Percentiles rank a stretch among this genome's conserved stretches.
Evolutionary conservation across 2,113 vertebrate genomes (phyloP).

Genomic region (Delphinus delphis): DNA sequence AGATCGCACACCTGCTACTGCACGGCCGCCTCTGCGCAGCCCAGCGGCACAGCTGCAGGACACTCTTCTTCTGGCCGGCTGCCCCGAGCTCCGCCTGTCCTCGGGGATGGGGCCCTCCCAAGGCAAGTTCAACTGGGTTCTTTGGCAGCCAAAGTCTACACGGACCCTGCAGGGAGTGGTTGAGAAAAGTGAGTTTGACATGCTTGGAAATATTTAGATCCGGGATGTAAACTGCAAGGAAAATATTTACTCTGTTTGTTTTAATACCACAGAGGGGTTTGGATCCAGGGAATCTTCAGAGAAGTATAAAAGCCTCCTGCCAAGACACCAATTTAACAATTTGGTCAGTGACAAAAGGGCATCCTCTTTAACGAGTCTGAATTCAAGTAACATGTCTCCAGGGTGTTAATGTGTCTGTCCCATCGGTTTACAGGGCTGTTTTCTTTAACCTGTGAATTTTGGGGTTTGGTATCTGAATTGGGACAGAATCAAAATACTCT

Average conservation of each 20-base stretch:
- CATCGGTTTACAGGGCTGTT: neutral
- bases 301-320: constrained; percentile 6
- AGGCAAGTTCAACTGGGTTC: constrained; percentile 61
- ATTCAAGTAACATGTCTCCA: constrained; percentile 34
- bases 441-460: neutral
- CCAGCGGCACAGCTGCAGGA: neutral
- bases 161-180: neutral
- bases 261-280: constrained; percentile 57
- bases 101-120: neutral
- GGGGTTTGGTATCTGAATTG: constrained; percentile 2
- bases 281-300: constrained; percentile 60
- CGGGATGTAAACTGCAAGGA: constrained; percentile 70
- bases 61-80: neutral
- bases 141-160: constrained; percentile 20
- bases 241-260: constrained; percentile 76
- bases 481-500: constrained; percentile 2
- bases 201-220: constrained; percentile 74
- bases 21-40: neutral
- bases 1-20: neutral
- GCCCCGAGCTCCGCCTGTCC: neutral
- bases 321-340: constrained; percentile 48
- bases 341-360: constrained; percentile 49
- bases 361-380: neutral
- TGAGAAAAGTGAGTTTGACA: constrained; percentile 75
- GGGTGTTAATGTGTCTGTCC: neutral